Base-by-base conservation (phyloP, 2,888 invertebrate species). In the Spodoptera littoralis region DNA sequence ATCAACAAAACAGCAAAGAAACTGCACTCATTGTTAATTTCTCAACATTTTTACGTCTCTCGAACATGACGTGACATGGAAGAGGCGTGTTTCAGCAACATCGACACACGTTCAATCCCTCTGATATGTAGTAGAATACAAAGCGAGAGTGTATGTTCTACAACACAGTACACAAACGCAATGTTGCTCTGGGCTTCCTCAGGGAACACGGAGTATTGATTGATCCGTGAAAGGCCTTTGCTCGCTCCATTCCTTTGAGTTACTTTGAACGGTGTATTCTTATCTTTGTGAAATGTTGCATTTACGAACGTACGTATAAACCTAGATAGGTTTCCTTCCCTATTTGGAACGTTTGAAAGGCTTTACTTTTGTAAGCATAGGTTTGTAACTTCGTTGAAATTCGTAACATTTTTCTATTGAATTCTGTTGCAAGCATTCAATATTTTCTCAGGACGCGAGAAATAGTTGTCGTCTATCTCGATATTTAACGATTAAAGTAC, bases 221-320 rank as follows among this genome's bases (percentile, higher is more conserved):
- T 72, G 72, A 72, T 71, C 75, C 62, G 55, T 75, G 56, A 70
- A 72, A 72, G 72, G 57, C 76, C 59, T 47, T 56, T 56, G 64
- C 71, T 64, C 59, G 71, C 65, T 53, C 22, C 71, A 44, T 63
- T 71, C 76, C 72, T 72, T 72, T 76, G 65, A 60, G 70, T 49
- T 55, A 55, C 57, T 72, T 27, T 41, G 56, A 45, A 46, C 50
- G 44, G 27, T 56, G 75, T 57, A 50, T 75, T 71, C 70, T 69
- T 75, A 60, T 70, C 59, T 70, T 56, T 43, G 53, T 64, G 42
- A 69, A 74, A 69, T 55, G 46, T 68, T 68, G 69, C 54, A 47
- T 55, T 52, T 48, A 50, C 57, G 49, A 61, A 12, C 9, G 56
- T 50, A 49, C 41, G 13, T 59, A 47, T 59, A 11, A n/a, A n/a